Evolutionary conservation across 1,140 invertebrate species (phyloP).

Genomic region (Drosophila jambulina): DNA sequence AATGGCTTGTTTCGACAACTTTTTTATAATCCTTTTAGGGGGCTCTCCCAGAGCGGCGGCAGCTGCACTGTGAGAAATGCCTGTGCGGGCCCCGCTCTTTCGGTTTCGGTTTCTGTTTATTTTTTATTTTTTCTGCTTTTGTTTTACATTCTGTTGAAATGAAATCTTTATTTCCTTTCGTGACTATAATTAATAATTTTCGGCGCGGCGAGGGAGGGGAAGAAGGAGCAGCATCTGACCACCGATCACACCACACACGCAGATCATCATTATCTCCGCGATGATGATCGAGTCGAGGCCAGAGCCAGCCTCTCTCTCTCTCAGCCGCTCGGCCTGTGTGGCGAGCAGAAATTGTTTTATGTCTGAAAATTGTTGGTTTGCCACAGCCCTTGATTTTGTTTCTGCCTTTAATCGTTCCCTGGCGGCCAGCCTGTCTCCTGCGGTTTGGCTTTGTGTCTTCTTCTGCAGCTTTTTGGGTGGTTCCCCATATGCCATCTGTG

Average conservation of each 20-base stretch:
- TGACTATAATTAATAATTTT: constrained; percentile 84
- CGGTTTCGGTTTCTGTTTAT: constrained; percentile 7
- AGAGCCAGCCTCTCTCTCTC: constrained; percentile 3
- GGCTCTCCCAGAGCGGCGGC: constrained; percentile 61
- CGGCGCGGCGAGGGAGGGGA: constrained; percentile 31
- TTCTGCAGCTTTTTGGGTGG: constrained; percentile 70
- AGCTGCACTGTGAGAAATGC: constrained; percentile 73
- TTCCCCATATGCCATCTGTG: constrained; percentile 37
- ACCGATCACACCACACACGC: constrained; percentile 75
- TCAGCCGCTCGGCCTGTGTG: constrained; percentile 16
- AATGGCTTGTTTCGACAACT: constrained; percentile 83
- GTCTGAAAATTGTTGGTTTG: constrained; percentile 77
- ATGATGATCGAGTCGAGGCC: constrained; percentile 36
- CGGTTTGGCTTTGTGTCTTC: constrained; percentile 55
- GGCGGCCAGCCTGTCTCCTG: constrained; percentile 79
- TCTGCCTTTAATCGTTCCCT: constrained; percentile 60
- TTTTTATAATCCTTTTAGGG: constrained; percentile 83
- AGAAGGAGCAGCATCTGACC: constrained; percentile 47
- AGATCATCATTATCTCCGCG: constrained; percentile 58
- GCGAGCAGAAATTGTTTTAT: constrained; percentile 77
- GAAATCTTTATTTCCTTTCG: constrained; percentile 85
- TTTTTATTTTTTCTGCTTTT: constrained; percentile 22
- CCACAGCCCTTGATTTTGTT: constrained; percentile 39
- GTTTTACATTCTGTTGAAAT: constrained; percentile 82
- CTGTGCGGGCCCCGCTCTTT: constrained; percentile 64